phyloP scores from a whole-genome alignment of 2,797 vertebrate species.

The Erpetoichthys calabaricus region DNA sequence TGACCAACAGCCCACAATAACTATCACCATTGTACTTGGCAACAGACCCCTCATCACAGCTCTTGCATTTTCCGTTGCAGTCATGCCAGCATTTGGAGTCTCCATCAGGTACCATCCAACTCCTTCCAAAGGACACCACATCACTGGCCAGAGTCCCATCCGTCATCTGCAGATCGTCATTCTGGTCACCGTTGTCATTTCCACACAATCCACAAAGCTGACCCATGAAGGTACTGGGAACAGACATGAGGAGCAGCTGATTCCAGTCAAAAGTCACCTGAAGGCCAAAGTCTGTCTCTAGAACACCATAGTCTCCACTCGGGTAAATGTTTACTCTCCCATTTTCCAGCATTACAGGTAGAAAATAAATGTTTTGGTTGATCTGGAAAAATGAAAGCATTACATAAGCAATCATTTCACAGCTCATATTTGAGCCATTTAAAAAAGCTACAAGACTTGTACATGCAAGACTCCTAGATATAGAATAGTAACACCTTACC shows the following conservation, averaged over 20 bases:
- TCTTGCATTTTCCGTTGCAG: not conserved
- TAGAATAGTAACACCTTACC: too few relatives aligned
- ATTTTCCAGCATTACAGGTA: constrained; percentile 3
- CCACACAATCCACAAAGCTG: constrained; percentile 14
- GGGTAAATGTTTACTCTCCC: constrained; percentile 6
- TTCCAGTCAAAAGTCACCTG: constrained; percentile 10
- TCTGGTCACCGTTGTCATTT: constrained; percentile 10
- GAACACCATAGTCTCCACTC: not conserved
- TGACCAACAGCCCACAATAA: constrained; percentile 15
- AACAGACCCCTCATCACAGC: constrained; percentile 2
- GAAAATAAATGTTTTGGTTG: constrained; percentile 17
- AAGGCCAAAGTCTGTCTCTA: constrained; percentile 14
- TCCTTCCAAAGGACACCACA: not conserved
- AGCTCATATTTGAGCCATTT: too few relatives aligned
- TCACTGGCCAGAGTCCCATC: not conserved
- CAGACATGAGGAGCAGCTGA: not conserved
- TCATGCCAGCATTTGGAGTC: not conserved
- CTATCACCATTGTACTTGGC: not conserved
- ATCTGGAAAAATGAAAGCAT: constrained; percentile 17
- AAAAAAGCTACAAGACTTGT: too few relatives aligned
- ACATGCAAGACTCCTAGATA: too few relatives aligned
- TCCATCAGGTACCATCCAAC: constrained; percentile 8
- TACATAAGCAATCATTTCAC: too few relatives aligned
- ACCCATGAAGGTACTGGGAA: constrained; percentile 6
- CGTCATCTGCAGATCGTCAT: constrained; percentile 7